Base-by-base conservation (phyloP, 2,888 invertebrate species). In the Eristalis tenax region DNA sequence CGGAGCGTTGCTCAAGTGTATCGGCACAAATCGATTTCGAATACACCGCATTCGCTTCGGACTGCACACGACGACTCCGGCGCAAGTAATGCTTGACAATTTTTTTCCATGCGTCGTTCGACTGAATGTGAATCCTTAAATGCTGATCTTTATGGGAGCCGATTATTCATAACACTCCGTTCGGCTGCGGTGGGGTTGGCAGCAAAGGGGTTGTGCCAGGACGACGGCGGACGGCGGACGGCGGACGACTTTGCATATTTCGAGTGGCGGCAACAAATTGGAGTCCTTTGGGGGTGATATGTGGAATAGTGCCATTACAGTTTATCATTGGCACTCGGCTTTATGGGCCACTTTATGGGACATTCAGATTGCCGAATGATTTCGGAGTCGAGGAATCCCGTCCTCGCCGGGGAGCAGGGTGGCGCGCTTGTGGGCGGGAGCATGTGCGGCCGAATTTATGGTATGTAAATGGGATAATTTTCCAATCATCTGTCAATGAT, bases 401-500 rank as follows among this genome's bases (percentile, higher is more conserved):
- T 18, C 13, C 8, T 13, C 4, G 18, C 26, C 23, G 40, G 26
- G 26, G 26, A 32, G 32, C 32, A 1, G 32, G 59, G 50, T 15
- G 35, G 35, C 56, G 64, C 35, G 61, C 10, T 4, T 2, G 61
- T 56, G 63, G 80, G 73, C 10, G 68, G 71, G 68, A 43, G 65
- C 71, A 71, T 68, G 77, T 76, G 65, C 38, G 32, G 50, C 13
- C 28, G 65, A 71, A 90, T 90, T 90, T 90, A 90, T 90, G 89
- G 90, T 89, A 90, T 91, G 90, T 89, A 90, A 90, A 91, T 91
- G 89, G 80, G 89, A 88, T 90, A 90, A 89, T 90, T 90, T 90
- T 89, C 88, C 89, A 89, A 90, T 90, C 90, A 89, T 89, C 89
- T 90, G 90, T 89, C 90, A 89, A 89, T 89, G 87, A 83, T 83